Percentiles rank a stretch among this genome's conserved stretches.
Conservation (phyloP, 2,888 invertebrate genomes). For the Trichacis sp. region DNA sequence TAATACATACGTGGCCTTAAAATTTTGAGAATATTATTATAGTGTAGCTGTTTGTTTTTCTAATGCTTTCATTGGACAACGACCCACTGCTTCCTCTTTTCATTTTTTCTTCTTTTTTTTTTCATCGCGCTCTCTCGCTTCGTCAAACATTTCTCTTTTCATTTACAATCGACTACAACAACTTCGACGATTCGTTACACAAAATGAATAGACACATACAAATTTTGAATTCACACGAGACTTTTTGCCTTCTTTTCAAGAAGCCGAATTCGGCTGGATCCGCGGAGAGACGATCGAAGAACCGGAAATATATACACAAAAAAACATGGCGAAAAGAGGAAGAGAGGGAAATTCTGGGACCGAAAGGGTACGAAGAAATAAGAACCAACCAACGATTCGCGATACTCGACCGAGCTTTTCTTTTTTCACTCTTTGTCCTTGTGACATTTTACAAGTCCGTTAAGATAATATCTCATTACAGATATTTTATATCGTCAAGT, state of each 20-base stretch:
- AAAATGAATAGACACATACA: too few relatives aligned
- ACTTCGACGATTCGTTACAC: background rate
- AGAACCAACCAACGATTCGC: background rate
- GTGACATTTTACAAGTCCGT: too few relatives aligned
- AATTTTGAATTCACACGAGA: too few relatives aligned
- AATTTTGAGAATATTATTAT: slow-evolving; percentile 56
- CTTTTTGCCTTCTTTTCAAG: too few relatives aligned
- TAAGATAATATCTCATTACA: too few relatives aligned
- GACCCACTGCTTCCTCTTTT: slow-evolving; percentile 11
- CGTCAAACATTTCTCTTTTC: background rate
- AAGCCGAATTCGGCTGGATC: background rate
- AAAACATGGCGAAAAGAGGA: slow-evolving; percentile 21
- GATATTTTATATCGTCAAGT: too few relatives aligned
- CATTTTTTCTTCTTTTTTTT: slow-evolving; percentile 13
- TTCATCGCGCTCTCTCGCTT: slow-evolving; percentile 6
- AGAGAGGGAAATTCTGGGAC: too few relatives aligned
- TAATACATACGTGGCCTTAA: slow-evolving; percentile 55
- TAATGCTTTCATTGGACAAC: slow-evolving; percentile 25
- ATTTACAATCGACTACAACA: background rate
- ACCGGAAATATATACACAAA: slow-evolving; percentile 31
- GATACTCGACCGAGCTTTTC: slow-evolving; percentile 17
- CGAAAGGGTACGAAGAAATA: slow-evolving; percentile 33
- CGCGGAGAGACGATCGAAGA: slow-evolving; percentile 36
- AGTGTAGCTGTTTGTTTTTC: too few relatives aligned
- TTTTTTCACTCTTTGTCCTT: background rate